Conservation (phyloP, 1,140 invertebrate species). For the Grapholita molesta region DNA sequence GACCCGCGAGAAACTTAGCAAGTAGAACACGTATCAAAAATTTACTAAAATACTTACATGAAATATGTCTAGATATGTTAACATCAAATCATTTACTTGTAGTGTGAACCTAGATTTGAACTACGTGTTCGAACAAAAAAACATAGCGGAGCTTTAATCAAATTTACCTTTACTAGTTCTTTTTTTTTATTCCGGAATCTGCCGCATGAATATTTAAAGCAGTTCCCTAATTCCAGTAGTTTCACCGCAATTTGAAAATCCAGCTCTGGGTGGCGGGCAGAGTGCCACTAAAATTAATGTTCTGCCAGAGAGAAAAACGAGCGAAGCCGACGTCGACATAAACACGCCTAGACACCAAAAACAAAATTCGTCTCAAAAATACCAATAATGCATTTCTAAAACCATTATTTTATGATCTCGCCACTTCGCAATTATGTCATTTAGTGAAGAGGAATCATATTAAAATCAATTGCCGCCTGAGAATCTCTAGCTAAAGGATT, state of each 20-base stretch:
- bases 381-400: not conserved
- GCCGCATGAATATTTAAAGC: constrained; percentile 36
- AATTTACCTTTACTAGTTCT: not conserved
- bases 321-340: constrained; percentile 47
- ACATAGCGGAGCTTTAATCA: not conserved
- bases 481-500: not conserved
- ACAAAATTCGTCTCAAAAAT: constrained; percentile 29
- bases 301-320: constrained; percentile 75
- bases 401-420: not conserved
- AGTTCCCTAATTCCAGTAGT: constrained; percentile 54
- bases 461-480: constrained; percentile 9
- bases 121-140: not conserved
- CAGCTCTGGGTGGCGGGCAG: constrained; percentile 51
- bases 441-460: not conserved
- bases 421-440: not conserved
- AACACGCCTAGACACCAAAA: constrained; percentile 34
- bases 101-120: not conserved
- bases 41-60: too few relatives aligned
- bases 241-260: constrained; percentile 68
- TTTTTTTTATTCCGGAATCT: constrained; percentile 11
- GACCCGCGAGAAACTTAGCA: too few relatives aligned
- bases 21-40: too few relatives aligned
- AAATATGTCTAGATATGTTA: too few relatives aligned
- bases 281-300: constrained; percentile 75
- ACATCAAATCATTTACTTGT: not conserved